Base-by-base conservation (phyloP, 1,140 invertebrate species). In the Diachasma alloeum region DNA sequence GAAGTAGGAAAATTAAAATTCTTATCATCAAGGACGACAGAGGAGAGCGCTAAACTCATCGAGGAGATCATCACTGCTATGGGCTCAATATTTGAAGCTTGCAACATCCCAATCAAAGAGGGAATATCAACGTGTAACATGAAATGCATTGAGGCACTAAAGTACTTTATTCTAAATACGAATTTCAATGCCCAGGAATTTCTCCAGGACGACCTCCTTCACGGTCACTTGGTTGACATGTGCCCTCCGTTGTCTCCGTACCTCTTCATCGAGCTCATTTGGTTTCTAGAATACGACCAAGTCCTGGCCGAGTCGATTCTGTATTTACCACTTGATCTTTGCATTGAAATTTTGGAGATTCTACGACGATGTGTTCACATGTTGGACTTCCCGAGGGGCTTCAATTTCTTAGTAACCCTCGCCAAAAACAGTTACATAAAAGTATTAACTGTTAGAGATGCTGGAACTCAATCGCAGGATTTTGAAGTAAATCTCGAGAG, bases 241-340 rank as follows among this genome's bases (percentile, higher is more conserved):
- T 87, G 84, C 71, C 85, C 87, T n/a, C 72, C 85, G n/a, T 31
- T 89, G 17, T 89, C 88, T 5, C 83, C 84, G 0, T 89, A 86
- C 71, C 70, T 90, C 1, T 79, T 89, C 11, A 72, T 87, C 24
- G 85, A 88, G 81, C 83, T 90, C 68, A 11, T 87, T 0, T 89
- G 85, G 83, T 56, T 46, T 5, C 59, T 89, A 0, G 71, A 82
- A 1, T 89, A 82, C n/a, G 87, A 89, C 1, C 74, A 83, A 4
- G 73, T 90, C 26, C 56, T 89, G 8, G 72, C 79, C 0, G 83
- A 86, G 77, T 85, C 83, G 0, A 59, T 89, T 1, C 39, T 85
- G 0, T 77, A 88, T 39, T 15, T 86, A 17, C 88, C 88, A 5
- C 69, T 89, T 19, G 87, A 89, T 77, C 77, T 90, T 9, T 84